Evolutionary conservation across 2,888 invertebrate species (phyloP).

Genomic region (Mythimna impura): DNA sequence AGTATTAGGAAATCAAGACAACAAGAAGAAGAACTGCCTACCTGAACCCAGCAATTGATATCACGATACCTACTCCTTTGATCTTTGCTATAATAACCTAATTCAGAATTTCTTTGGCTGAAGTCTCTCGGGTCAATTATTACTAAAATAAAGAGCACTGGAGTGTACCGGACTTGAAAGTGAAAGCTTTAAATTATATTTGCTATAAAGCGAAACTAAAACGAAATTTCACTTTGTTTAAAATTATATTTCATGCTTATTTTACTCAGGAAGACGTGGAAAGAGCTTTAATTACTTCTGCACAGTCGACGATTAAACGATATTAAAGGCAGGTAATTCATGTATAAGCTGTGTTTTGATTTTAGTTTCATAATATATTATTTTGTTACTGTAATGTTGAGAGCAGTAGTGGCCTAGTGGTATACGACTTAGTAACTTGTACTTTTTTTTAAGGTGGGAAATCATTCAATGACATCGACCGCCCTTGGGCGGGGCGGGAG

Average conservation of each 20-base stretch:
- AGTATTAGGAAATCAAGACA: too few relatives aligned
- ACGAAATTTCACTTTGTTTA: slow-evolving; percentile 59
- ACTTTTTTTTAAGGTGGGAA: too few relatives aligned
- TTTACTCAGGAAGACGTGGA: slow-evolving; percentile 51
- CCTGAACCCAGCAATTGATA: too few relatives aligned
- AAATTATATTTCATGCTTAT: slow-evolving; percentile 63
- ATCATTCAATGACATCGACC: too few relatives aligned
- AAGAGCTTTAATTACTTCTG: slow-evolving; percentile 55
- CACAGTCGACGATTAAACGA: slow-evolving; percentile 28
- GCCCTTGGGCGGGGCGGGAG: too few relatives aligned
- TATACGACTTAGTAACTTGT: too few relatives aligned
- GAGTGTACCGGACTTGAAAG: slow-evolving; percentile 48
- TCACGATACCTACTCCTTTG: background rate
- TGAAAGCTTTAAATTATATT: slow-evolving; percentile 55
- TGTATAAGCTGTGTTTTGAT: slow-evolving; percentile 1
- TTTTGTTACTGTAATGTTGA: background rate
- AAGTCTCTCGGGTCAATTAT: slow-evolving; percentile 22
- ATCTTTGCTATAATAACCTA: slow-evolving; percentile 16
- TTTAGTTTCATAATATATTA: background rate
- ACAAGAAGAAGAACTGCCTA: too few relatives aligned
- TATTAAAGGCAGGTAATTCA: slow-evolving; percentile 19
- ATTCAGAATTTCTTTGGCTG: slow-evolving; percentile 31
- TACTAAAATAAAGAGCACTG: slow-evolving; percentile 41
- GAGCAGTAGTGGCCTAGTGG: too few relatives aligned
- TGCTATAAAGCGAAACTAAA: slow-evolving; percentile 41